Evolutionary conservation across 2,888 invertebrate genomes (phyloP).

Genomic region (Biston stratarius): DNA sequence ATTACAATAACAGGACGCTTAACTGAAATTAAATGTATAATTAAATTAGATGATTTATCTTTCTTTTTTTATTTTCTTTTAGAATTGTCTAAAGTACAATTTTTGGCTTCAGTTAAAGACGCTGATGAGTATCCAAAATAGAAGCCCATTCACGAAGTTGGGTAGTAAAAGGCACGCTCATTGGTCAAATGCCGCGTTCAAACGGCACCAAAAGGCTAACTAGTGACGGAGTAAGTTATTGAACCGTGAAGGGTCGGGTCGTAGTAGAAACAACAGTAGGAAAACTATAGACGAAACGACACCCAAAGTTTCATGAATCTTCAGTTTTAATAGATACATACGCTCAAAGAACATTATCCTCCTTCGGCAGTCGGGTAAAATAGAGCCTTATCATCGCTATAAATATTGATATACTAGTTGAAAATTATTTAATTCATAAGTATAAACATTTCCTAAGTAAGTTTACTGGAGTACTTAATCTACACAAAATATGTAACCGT

Average conservation of each 20-base stretch:
- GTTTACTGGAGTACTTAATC: not conserved
- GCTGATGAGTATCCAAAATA: constrained; percentile 7
- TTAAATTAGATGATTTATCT: no score
- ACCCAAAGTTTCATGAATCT: no score
- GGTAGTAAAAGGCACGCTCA: constrained; percentile 25
- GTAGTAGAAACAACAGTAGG: constrained; percentile 12
- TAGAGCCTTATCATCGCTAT: no score
- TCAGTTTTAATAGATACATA: no score
- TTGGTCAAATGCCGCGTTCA: constrained; percentile 28
- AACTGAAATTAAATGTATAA: no score
- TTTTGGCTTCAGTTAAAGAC: not conserved
- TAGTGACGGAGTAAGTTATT: constrained; percentile 28
- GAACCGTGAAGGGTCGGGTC: constrained; percentile 29
- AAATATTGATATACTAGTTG: no score
- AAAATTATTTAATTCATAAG: no score
- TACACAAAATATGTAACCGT: constrained; percentile 1
- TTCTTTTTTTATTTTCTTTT: no score
- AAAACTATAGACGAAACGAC: not conserved
- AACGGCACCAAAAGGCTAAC: constrained; percentile 32
- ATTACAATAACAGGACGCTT: no score
- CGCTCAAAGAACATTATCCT: no score
- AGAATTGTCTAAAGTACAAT: not conserved
- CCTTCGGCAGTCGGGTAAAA: no score
- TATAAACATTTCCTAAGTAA: no score
- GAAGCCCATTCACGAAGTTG: constrained; percentile 5